Percentiles rank a stretch among this genome's conserved stretches.
phyloP scores from a whole-genome alignment of 1,140 invertebrate species.

The Daktulosphaira vitifoliae region DNA sequence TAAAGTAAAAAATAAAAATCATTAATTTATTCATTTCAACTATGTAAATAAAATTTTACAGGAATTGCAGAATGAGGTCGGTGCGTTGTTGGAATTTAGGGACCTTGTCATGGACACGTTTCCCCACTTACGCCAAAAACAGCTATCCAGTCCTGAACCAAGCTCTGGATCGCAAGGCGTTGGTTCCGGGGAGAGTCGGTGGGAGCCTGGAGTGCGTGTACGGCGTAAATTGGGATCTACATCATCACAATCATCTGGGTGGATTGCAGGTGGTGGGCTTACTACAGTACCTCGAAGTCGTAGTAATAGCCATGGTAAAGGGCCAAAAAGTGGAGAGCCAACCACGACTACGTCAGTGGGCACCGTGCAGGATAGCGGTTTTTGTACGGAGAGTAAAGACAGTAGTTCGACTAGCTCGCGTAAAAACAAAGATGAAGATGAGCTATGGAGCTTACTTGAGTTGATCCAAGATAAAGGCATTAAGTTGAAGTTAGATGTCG shows the following conservation, averaged over 20 bases:
- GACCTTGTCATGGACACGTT: constrained; percentile 85
- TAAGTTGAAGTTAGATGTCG: constrained; percentile 63
- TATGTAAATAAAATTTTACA: constrained; percentile 40
- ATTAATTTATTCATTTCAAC: no score
- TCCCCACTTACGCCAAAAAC: constrained; percentile 74
- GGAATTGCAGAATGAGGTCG: constrained; percentile 85
- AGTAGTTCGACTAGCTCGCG: constrained; percentile 38
- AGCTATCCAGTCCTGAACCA: constrained; percentile 46
- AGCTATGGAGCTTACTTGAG: constrained; percentile 73
- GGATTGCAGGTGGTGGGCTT: constrained; percentile 40
- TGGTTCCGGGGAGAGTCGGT: constrained; percentile 46
- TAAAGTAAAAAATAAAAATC: no score
- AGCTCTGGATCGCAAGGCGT: constrained; percentile 23
- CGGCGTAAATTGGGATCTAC: constrained; percentile 53
- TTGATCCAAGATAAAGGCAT: constrained; percentile 72
- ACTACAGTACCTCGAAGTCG: constrained; percentile 49
- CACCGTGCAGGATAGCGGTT: constrained; percentile 72
- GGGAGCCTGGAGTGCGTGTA: constrained; percentile 69
- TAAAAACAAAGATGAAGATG: constrained; percentile 52
- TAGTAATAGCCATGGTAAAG: constrained; percentile 56
- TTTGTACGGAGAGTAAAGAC: constrained; percentile 67
- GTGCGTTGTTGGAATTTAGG: constrained; percentile 75
- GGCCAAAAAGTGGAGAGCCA: constrained; percentile 45
- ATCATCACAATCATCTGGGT: constrained; percentile 40
- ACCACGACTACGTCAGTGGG: constrained; percentile 43